Base-by-base conservation (phyloP, 2,797 vertebrate species). In the Myotis planiceps region DNA sequence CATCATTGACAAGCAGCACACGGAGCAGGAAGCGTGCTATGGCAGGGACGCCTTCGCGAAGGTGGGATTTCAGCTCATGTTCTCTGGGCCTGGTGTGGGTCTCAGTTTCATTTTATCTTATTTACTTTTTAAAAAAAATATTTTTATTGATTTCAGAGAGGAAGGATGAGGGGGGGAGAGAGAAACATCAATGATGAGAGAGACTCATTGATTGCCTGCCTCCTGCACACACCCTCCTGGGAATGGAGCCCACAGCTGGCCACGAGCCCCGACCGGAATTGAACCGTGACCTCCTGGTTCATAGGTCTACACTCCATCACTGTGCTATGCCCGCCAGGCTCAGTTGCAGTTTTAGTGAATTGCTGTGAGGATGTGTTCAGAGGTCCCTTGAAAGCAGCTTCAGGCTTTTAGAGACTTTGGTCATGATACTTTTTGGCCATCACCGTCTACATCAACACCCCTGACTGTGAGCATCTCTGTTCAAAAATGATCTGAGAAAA, bases 1-100 rank as follows among this genome's bases (percentile, higher is more conserved):
- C 32, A 97, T 99, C 98, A 99, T 99, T 0, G 99, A 99, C 97
- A 99, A 99, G 37, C 99, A 99, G 94, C 99, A 99, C 95, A 99
- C 99, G 0, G 98, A 98, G 0, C 99, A 99, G 63, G 99, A 99
- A 97, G 99, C 99, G 93, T 98, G 98, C 98, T 99, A 99, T 0
- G 99, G 99, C 25, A 99, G 99, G 19, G 99, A 99, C 0, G 99
- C 99, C 34, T 99, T 99, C 0, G 99, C 99, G 34, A 99, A 99
- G 99, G 99, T 99, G 97, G 92, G 97, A 0, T 53, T 53, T 9
- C 18, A 9, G 3, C 5, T 15, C 1, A 4, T 3, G 0, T 27
- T 3, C n/a, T 7, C 0, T 39, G 58, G 79, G 34, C 65, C 89
- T 47, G 3, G 18, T 9, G 16, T 27, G 27, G 45, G 9, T 42